Evolutionary conservation across 1,140 invertebrate species (phyloP).

Genomic region (Globodera ellingtonae): DNA sequence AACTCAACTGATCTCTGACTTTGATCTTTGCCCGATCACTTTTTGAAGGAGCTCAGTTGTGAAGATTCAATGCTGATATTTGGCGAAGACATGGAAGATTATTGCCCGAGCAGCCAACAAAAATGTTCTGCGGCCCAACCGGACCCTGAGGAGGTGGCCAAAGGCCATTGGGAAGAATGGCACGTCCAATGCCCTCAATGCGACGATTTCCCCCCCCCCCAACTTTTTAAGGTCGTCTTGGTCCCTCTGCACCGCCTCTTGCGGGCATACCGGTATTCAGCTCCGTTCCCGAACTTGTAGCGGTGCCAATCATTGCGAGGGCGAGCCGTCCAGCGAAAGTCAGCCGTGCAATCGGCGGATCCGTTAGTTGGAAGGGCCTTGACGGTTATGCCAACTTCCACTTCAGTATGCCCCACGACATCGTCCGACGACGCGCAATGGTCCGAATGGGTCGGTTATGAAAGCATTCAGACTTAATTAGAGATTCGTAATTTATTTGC

Average conservation of each 20-base stretch:
- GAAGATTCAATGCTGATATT: slow-evolving; percentile 48
- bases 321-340: slow-evolving; percentile 47
- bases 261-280: slow-evolving; percentile 56
- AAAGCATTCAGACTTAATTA: background rate
- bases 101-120: slow-evolving; percentile 52
- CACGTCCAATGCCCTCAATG: background rate
- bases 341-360: slow-evolving; percentile 41
- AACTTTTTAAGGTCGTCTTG: slow-evolving; percentile 48
- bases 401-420: slow-evolving; percentile 47
- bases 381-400: background rate
- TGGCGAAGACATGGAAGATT: slow-evolving; percentile 37
- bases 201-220: background rate
- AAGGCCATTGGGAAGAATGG: slow-evolving; percentile 27
- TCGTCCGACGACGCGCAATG: slow-evolving; percentile 47
- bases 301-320: slow-evolving; percentile 55
- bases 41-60: slow-evolving; percentile 55
- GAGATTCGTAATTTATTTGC: background rate
- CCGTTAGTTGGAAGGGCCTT: background rate
- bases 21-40: background rate
- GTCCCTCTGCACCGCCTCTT: slow-evolving; percentile 50
- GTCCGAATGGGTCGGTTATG: slow-evolving; percentile 51
- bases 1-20: slow-evolving; percentile 3
- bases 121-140: slow-evolving; percentile 42
- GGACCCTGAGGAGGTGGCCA: background rate
- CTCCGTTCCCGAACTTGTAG: slow-evolving; percentile 55